Conservation (phyloP, 2,888 invertebrate species). For the Odontocolon sp. region DNA sequence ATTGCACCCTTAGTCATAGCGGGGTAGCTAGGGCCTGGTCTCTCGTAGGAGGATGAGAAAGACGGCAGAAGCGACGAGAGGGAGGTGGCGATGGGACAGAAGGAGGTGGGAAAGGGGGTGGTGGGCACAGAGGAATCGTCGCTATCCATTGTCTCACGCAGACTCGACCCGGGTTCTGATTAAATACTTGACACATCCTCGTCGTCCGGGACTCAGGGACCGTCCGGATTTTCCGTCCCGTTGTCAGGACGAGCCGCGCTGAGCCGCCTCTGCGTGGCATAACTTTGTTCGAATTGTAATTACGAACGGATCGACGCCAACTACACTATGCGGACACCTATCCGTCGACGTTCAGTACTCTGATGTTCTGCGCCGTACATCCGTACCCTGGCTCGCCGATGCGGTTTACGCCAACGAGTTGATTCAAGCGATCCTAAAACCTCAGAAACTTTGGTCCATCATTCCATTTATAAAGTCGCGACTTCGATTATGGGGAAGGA, state of each 20-base stretch:
- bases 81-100: no score
- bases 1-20: constrained; percentile 76
- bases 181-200: constrained; percentile 80
- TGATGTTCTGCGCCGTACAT: no score
- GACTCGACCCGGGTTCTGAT: constrained; percentile 77
- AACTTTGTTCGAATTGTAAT: constrained; percentile 80
- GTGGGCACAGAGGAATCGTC: constrained; percentile 57
- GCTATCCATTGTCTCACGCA: constrained; percentile 77
- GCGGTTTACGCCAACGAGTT: no score
- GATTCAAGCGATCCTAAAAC: no score
- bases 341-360: not conserved
- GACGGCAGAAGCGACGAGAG: constrained; percentile 29
- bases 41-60: constrained; percentile 16
- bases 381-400: no score
- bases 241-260: not conserved
- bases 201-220: not conserved
- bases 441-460: no score
- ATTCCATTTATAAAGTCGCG: no score
- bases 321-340: not conserved
- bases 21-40: constrained; percentile 23
- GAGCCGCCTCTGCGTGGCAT: constrained; percentile 68
- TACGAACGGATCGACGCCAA: constrained; percentile 72
- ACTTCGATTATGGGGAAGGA: no score
- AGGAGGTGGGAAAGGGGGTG: constrained; percentile 56
- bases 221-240: constrained; percentile 25